Base-by-base conservation (phyloP, 2,113 vertebrate genomes). In the Phylloscopus whistleri region DNA sequence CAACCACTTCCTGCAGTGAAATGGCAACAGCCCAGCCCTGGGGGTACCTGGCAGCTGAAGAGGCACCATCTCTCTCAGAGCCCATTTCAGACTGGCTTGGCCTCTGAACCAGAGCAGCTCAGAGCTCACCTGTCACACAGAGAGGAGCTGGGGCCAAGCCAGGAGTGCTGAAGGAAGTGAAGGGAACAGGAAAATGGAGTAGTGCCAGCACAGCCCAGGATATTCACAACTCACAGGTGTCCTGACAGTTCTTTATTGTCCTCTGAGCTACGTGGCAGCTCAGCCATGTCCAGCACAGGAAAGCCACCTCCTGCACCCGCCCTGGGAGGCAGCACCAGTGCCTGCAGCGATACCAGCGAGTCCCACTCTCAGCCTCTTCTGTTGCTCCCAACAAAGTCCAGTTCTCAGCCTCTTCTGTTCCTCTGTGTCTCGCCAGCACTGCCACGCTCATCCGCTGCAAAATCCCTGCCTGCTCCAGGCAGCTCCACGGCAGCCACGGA, bases 211-310 rank as follows among this genome's bases (percentile, higher is more conserved):
- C 2, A 13, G 44, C 27, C 33, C 86, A 77, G 80, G 73, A 58
- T 87, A 84, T 73, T 90, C 67, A 79, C 48, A 64, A 68, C 74
- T 52, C 66, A 79, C 52, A 84, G 46, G n/a, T 91, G 60, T 41
- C 83, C 92, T 89, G 75, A 88, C 14, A 90, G 85, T 86, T 94
- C 64, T 96, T 97, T 95, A 95, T 91, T 96, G 93, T 95, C 94
- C 87, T 70, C 67, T 46, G 79, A 87, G 80, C 78, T 58, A n/a
- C 11, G 31, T 59, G 64, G 73, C 85, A 94, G 93, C 73, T 96
- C 94, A 88, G 95, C 59, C 91, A 62, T 7, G 33, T 75, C 84
- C 90, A 92, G 83, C 0, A 11, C 76, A 72, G 85, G 79, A 93
- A 72, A 89, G 69, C 22, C 46, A 35, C 37, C 48, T 86, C 91